Evolutionary conservation across 2,888 invertebrate genomes (phyloP), one percentile per base, ranked within the genome.

Genomic region (Seladonia tumulorum): DNA sequence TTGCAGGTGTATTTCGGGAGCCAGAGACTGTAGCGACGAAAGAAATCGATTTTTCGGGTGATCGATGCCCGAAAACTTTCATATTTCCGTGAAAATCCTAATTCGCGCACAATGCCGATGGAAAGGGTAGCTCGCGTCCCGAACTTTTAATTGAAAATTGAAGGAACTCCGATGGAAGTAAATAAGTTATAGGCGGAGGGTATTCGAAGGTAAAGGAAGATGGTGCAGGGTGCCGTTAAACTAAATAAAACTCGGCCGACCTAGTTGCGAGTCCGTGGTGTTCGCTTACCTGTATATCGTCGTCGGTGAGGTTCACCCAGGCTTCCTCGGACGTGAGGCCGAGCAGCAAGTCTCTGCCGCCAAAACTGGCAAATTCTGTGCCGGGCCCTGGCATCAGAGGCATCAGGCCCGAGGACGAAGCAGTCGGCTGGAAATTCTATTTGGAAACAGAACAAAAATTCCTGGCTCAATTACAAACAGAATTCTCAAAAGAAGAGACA

Each of bases 301-400:
- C 95, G 79, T 95, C 95, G 84, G 94, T 95, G 53, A 96, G 93
- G 86, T 95, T 95, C 79, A 95, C 91, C 94, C 96, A 96, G 45
- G 96, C 96, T 94, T 96, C 95, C 95, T 96, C 96, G 77, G 97
- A 97, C 74, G 98, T 98, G 63, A 98, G 96, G 81, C 98, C 98
- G 94, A 98, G 97, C 85, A 99, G 96, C 68, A 99, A 96, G 95
- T 98, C 98, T 91, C 97, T 96, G 89, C 97, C 97, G 3, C 97
- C 97, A 94, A 98, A 98, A 94, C 97, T 97, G 18, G 98, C 98
- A 89, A 98, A 96, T 95, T 98, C 98, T 94, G 97, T 97, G 83
- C 98, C 98, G 79, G 97, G 97, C 74, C 98, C 97, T 71, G 96
- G 96, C 49, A 97, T 96, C 74, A 97, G 96, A 10, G 97, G 97